A percentile compares a stretch with the other conserved stretches of the same genome.
Evolutionary conservation across 1,140 invertebrate species (phyloP).

Genomic region (Hetaerina americana): DNA sequence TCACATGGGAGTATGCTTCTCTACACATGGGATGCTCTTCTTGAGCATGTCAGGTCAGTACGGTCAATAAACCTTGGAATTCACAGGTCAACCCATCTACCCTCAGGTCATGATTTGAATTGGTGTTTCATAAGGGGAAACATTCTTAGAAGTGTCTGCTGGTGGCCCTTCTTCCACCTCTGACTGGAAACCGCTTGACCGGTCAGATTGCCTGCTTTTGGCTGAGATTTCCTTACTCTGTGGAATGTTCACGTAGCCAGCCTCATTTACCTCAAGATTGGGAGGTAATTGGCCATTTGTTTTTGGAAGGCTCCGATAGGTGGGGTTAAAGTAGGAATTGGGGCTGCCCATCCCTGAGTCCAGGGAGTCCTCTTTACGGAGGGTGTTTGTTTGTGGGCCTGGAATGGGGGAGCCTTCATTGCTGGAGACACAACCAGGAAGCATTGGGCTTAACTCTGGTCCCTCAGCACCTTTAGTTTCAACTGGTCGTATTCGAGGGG

Average conservation of each 20-base stretch:
- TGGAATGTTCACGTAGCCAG: background rate
- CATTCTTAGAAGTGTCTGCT: background rate
- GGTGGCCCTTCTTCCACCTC: background rate
- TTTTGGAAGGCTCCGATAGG: background rate
- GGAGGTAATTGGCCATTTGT: background rate
- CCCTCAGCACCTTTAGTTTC: background rate
- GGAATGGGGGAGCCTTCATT: no score
- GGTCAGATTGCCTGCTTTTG: background rate
- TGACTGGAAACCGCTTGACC: background rate
- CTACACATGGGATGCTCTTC: no score
- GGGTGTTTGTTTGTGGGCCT: background rate
- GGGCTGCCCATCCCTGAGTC: background rate
- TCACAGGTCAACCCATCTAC: no score
- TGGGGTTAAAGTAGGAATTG: background rate
- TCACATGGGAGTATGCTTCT: no score
- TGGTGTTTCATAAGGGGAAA: background rate
- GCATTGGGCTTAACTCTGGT: background rate
- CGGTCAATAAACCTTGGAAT: no score
- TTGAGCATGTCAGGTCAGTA: no score
- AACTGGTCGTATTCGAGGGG: background rate
- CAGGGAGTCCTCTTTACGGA: background rate
- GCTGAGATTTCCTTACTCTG: no score
- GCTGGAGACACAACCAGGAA: no score
- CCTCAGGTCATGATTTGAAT: background rate
- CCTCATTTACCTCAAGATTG: background rate